Percentiles rank a stretch among this genome's conserved stretches.
Conservation (phyloP, 2,888 invertebrate species). For the Pantelozetes paolii region DNA sequence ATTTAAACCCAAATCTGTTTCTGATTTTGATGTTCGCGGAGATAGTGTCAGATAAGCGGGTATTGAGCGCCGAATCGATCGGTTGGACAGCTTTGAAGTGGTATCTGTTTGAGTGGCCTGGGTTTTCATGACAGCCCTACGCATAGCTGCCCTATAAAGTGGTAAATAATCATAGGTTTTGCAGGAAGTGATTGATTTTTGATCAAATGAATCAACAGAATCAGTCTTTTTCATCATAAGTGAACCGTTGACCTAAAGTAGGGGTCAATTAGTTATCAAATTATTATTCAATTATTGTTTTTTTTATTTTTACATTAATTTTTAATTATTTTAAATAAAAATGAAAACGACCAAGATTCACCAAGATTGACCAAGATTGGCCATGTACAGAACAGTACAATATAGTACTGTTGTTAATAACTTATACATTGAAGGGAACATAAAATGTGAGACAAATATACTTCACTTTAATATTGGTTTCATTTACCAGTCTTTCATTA, state of each 20-base stretch:
- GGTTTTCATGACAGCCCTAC: slow-evolving; percentile 66
- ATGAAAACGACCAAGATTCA: no score
- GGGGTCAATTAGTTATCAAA: neutral
- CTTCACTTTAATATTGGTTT: slow-evolving; percentile 25
- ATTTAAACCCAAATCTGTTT: neutral
- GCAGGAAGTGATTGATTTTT: neutral
- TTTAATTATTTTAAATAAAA: no score
- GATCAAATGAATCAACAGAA: slow-evolving; percentile 26
- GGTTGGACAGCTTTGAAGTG: slow-evolving; percentile 64
- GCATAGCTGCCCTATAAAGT: slow-evolving; percentile 2
- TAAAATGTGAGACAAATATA: slow-evolving; percentile 23
- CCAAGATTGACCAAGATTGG: no score
- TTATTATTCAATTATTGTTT: no score
- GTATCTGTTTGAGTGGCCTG: slow-evolving; percentile 87
- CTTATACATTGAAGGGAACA: no score
- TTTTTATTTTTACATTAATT: no score
- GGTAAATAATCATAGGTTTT: neutral
- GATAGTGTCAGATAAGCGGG: slow-evolving; percentile 57
- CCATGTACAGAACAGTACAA: no score
- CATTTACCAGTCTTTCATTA: slow-evolving; percentile 33
- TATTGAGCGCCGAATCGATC: slow-evolving; percentile 54
- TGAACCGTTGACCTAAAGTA: neutral
- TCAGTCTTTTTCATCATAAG: slow-evolving; percentile 21
- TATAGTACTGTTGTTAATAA: no score
- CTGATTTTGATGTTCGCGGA: slow-evolving; percentile 42